Evolutionary conservation across 2,888 invertebrate genomes (phyloP).

Genomic region (Cosmorhoe ocellata): DNA sequence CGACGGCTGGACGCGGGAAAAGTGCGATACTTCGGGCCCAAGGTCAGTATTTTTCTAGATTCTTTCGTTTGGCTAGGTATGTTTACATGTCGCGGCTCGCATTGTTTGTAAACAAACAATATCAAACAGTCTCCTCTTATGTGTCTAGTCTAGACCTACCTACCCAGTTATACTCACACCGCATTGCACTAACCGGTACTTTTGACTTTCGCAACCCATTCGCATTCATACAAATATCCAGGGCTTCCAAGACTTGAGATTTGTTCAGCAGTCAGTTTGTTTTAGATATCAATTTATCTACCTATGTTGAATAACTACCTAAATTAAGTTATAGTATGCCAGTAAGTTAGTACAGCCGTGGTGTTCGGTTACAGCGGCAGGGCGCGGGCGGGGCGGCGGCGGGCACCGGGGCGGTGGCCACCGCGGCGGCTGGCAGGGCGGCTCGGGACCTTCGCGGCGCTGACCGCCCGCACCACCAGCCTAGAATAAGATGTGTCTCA

Average conservation of each 20-base stretch:
- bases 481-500: conserved; percentile 20
- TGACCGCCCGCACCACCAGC: conserved; percentile 36
- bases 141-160: too few relatives aligned
- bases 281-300: too few relatives aligned
- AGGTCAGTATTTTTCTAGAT: conserved; percentile 80
- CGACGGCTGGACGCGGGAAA: conserved; percentile 94
- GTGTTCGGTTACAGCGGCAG: conserved; percentile 76
- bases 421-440: conserved; percentile 86
- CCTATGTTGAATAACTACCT: too few relatives aligned
- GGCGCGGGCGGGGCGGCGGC: conserved; percentile 83
- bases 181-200: too few relatives aligned
- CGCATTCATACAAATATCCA: too few relatives aligned
- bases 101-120: conserved; percentile 29
- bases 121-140: not conserved
- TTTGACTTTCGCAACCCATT: too few relatives aligned
- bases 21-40: conserved; percentile 96
- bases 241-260: too few relatives aligned
- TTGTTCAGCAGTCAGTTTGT: too few relatives aligned
- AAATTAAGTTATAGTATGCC: too few relatives aligned
- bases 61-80: not conserved
- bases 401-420: conserved; percentile 70
- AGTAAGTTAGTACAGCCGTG: not conserved
- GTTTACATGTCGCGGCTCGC: conserved; percentile 1
- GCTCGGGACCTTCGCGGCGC: conserved; percentile 78
- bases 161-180: too few relatives aligned